Evolutionary conservation across 2,797 vertebrate genomes (phyloP), one percentile per base, ranked within the genome.

Genomic region (Hemibagrus guttatus): DNA sequence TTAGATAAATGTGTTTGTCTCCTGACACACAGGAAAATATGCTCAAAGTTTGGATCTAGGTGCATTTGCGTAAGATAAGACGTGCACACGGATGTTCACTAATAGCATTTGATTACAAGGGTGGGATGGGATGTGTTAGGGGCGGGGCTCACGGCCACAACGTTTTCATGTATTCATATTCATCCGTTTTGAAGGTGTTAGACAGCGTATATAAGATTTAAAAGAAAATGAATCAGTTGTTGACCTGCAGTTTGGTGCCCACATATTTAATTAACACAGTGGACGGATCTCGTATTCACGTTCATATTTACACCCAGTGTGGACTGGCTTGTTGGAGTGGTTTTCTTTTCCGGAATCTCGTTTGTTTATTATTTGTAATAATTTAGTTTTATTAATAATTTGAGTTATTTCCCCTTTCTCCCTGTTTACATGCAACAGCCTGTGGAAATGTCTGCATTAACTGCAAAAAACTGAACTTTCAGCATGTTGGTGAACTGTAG

Each of bases 401-500:
- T 82, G 66, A 16, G 64, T 85, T 80, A 14, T 90, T 83, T 2
- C 2, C 13, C 84, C 23, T 13, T 84, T 49, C 72, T 84, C 88
- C 75, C 90, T 75, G 58, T 90, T 89, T 90, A 88, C 86, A 86
- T 89, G 90, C 90, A 91, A 61, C 58, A 90, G 90, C 92, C 90
- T 93, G 93, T 95, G 93, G 93, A 94, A 92, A 92, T 90, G 90
- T 90, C 87, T 74, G 85, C 91, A 72, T 84, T 64, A 84, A 79
- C 81, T 87, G 84, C 75, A 90, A 89, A 93, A 87, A 88, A 90
- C 94, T 93, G 35, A 88, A 87, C 92, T 89, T 87, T 89, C 90
- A 89, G 95, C 95, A 95, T 95, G 95, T 93, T 93, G 61, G 90
- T 91, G 89, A 92, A 90, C 87, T 86, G 85, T 92, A 88, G 90